Conservation (phyloP, 30 jellyfish, hydroid and myxozoan genomes). For the Hydractinia echinata region DNA sequence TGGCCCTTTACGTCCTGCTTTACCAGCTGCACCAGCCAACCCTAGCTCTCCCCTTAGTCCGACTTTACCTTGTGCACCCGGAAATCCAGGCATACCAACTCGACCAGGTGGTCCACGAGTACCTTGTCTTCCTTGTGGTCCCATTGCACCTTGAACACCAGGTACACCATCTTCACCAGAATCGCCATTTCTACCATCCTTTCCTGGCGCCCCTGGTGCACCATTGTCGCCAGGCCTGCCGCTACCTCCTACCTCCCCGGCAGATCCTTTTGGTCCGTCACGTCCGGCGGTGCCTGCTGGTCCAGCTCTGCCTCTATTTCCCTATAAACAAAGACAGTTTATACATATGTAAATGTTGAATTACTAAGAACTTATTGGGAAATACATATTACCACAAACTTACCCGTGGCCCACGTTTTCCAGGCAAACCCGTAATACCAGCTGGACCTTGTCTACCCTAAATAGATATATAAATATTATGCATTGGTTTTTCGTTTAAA, state of each 20-base stretch:
- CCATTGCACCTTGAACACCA: slow-evolving; percentile 68
- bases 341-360: not conserved
- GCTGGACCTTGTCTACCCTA: slow-evolving; percentile 45
- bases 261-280: slow-evolving; percentile 52
- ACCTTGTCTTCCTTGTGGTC: slow-evolving; percentile 63
- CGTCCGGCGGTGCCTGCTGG: slow-evolving; percentile 45
- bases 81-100: slow-evolving; percentile 66
- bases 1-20: slow-evolving; percentile 40
- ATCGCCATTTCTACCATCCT: slow-evolving; percentile 44
- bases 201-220: slow-evolving; percentile 67
- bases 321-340: slow-evolving; percentile 6
- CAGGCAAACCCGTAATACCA: slow-evolving; percentile 29
- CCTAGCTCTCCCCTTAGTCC: slow-evolving; percentile 65
- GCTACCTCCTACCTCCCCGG: slow-evolving; percentile 43
- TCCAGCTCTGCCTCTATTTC: slow-evolving; percentile 43
- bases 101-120: slow-evolving; percentile 62
- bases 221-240: slow-evolving; percentile 69
- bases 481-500: too few species aligned
- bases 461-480: slow-evolving; percentile 12
- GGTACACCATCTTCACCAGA: slow-evolving; percentile 66
- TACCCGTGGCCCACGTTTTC: slow-evolving; percentile 50
- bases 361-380: not conserved
- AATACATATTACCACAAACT: not conserved
- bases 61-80: slow-evolving; percentile 63
- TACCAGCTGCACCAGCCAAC: slow-evolving; percentile 28